These are phyloP conservation scores for Chloroceryle inda DNA, from an alignment of 2,797 vertebrate species.

Conservation along the genomic window DNA sequence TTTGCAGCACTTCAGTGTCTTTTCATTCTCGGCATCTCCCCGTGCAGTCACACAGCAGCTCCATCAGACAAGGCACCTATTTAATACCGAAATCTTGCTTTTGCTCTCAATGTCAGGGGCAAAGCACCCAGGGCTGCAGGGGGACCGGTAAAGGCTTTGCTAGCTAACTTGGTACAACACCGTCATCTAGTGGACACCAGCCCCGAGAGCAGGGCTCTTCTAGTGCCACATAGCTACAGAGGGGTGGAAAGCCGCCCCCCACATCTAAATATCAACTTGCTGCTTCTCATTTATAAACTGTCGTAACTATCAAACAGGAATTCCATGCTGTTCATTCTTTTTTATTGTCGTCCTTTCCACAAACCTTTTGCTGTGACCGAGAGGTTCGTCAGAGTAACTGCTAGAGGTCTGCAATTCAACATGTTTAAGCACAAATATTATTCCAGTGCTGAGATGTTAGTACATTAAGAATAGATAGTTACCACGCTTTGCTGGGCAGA, in stretches of 20 bases:
- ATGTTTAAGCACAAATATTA: background rate
- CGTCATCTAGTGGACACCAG: constrained; percentile 52
- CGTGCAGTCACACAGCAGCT: fast-evolving
- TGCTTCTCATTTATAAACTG: background rate
- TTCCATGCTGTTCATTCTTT: background rate
- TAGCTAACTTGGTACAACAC: background rate
- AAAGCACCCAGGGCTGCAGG: background rate
- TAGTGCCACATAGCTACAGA: fast-evolving
- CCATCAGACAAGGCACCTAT: background rate
- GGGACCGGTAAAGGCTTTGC: fast-evolving
- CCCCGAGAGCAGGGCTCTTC: background rate
- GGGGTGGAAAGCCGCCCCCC: fast-evolving
- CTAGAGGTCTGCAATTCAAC: background rate
- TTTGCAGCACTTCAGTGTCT: background rate
- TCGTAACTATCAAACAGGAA: background rate
- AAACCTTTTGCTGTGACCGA: background rate
- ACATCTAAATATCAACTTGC: fast-evolving
- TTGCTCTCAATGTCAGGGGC: fast-evolving
- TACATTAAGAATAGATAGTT: background rate
- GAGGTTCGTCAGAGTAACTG: background rate
- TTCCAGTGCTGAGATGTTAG: background rate
- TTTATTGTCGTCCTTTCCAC: background rate
- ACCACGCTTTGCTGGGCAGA: background rate
- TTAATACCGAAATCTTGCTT: fast-evolving
- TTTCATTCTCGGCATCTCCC: background rate